Evolutionary conservation across 2,113 vertebrate species (phyloP).

Genomic region (Pycnonotus jocosus): DNA sequence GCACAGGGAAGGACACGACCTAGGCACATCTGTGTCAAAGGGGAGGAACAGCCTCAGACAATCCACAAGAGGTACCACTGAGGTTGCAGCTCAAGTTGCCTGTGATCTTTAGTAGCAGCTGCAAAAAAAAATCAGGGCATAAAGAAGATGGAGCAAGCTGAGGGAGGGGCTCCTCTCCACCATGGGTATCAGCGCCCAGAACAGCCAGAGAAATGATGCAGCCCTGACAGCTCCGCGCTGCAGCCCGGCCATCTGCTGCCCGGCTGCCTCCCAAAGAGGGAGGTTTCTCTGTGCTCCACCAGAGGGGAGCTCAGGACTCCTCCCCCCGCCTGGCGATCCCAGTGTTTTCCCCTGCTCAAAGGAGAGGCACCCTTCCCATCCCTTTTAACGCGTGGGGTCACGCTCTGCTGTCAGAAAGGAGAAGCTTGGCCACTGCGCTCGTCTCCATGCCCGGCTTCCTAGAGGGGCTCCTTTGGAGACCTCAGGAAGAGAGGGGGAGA

Average conservation of each 20-base stretch:
- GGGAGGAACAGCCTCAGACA: neutral
- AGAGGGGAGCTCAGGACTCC: neutral
- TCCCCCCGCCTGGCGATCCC: neutral
- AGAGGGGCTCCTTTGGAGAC: neutral
- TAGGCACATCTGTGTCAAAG: neutral
- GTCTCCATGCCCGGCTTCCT: accelerated
- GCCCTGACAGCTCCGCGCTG: neutral
- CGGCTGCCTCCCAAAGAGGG: conserved; percentile 9
- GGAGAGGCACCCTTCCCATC: neutral
- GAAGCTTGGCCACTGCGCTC: neutral
- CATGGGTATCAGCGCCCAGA: neutral
- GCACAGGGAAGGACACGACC: neutral
- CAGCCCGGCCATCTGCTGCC: conserved; percentile 48
- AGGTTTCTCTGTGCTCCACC: neutral
- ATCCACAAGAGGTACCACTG: neutral
- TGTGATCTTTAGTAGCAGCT: conserved; percentile 33
- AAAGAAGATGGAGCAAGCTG: neutral
- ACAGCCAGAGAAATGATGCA: conserved; percentile 20
- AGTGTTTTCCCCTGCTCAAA: neutral
- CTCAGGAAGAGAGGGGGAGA: neutral
- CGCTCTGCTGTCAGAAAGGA: neutral
- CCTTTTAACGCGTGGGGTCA: accelerated
- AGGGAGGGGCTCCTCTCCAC: conserved; percentile 30
- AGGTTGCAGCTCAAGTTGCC: neutral
- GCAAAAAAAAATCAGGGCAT: conserved; percentile 23